Evolutionary conservation across 64 coral and sea anemone genomes (phyloP).

Genomic region (Platygyra sinensis): DNA sequence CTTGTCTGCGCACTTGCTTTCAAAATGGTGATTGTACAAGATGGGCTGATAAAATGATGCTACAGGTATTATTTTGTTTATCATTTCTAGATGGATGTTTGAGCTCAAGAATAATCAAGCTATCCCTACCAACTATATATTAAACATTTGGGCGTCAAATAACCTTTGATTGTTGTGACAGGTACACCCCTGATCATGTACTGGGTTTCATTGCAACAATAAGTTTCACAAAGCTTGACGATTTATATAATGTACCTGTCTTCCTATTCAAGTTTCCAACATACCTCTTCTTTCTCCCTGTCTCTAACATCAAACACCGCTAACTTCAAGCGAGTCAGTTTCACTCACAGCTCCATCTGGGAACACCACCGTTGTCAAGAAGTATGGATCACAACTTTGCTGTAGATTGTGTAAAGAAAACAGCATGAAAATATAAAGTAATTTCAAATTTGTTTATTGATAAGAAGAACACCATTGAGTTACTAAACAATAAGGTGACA

Average conservation of each 20-base stretch:
- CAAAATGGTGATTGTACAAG: too few species aligned
- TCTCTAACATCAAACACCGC: slow-evolving; percentile 99
- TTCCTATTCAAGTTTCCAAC: background rate
- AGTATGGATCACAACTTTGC: slow-evolving; percentile 92
- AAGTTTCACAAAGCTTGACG: too few species aligned
- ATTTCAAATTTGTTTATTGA: background rate
- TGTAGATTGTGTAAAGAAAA: slow-evolving; percentile 26
- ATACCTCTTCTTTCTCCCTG: slow-evolving; percentile 98
- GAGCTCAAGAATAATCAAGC: too few species aligned
- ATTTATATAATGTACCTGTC: background rate
- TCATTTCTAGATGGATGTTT: too few species aligned
- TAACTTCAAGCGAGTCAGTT: slow-evolving; percentile 90
- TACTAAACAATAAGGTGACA: background rate
- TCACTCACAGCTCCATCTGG: slow-evolving; percentile 75
- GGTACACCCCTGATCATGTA: too few species aligned
- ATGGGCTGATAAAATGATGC: too few species aligned
- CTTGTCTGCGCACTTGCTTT: too few species aligned
- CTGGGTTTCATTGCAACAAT: too few species aligned
- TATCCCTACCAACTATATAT: too few species aligned
- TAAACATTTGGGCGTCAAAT: too few species aligned
- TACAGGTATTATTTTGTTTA: too few species aligned
- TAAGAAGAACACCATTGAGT: background rate
- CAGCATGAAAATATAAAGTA: background rate
- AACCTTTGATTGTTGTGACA: too few species aligned
- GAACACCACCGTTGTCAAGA: slow-evolving; percentile 93